phyloP scores from a whole-genome alignment of 2,113 vertebrate species.

The Anoura caudifer region DNA sequence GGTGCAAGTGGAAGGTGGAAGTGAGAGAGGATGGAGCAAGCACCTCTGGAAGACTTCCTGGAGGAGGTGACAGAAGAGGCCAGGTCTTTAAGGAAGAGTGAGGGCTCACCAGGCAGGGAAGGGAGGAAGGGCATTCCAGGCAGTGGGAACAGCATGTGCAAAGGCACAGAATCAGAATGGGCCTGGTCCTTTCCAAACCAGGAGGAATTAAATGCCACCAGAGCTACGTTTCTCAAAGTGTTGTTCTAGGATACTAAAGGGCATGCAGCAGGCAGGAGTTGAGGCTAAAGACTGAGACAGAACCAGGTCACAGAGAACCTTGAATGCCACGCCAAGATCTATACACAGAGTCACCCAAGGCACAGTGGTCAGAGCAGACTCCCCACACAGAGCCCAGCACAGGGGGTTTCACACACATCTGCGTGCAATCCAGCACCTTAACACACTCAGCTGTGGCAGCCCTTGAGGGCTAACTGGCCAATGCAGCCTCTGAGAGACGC shows the following conservation, averaged over 20 bases:
- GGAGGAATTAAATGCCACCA: not conserved
- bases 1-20: not conserved
- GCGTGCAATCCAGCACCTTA: too few relatives aligned
- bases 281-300: not conserved
- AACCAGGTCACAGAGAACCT: not conserved
- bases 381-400: not conserved
- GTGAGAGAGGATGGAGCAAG: not conserved
- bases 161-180: not conserved
- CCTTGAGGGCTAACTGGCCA: not conserved
- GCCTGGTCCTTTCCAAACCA: not conserved
- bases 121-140: too few relatives aligned
- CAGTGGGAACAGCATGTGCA: not conserved
- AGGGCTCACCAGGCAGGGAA: too few relatives aligned
- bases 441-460: not conserved
- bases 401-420: not conserved
- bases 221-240: not conserved
- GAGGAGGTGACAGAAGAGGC: not conserved
- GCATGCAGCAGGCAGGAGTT: not conserved
- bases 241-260: too few relatives aligned
- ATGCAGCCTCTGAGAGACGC: too few relatives aligned
- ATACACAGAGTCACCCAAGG: not conserved
- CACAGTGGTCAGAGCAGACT: not conserved
- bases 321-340: not conserved
- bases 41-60: not conserved
- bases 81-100: not conserved